Evolutionary conservation across 2,888 invertebrate genomes (phyloP).

Genomic region (Drosophila colorata): DNA sequence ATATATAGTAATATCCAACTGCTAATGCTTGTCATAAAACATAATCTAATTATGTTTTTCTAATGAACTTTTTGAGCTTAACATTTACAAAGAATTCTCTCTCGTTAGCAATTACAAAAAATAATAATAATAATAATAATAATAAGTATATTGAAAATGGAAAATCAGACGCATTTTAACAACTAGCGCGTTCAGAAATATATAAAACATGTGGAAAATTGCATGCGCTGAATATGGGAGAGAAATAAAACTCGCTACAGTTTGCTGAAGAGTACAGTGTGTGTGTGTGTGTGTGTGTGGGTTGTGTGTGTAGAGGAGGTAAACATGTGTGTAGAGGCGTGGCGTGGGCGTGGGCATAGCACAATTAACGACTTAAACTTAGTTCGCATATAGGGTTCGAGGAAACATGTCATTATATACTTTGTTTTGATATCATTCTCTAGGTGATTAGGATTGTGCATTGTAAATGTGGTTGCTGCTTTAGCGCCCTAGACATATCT

Average conservation of each 20-base stretch:
- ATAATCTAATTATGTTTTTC: slow-evolving; percentile 78
- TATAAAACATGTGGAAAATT: slow-evolving; percentile 33
- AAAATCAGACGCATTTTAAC: slow-evolving; percentile 44
- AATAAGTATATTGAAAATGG: slow-evolving; percentile 45
- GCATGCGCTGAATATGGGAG: slow-evolving; percentile 13
- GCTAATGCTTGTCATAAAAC: slow-evolving; percentile 74
- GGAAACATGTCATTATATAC: slow-evolving; percentile 53
- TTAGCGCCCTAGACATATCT: slow-evolving; percentile 36
- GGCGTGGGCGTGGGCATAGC: slow-evolving; percentile 22
- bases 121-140: slow-evolving; percentile 51
- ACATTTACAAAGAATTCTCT: slow-evolving; percentile 77
- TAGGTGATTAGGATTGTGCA: slow-evolving; percentile 76
- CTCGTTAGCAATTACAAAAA: slow-evolving; percentile 60
- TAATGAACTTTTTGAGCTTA: slow-evolving; percentile 80
- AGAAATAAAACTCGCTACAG: slow-evolving; percentile 27
- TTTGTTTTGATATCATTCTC: slow-evolving; percentile 63
- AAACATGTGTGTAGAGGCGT: slow-evolving; percentile 50
- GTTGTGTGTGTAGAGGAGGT: slow-evolving; percentile 21
- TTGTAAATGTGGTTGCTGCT: slow-evolving; percentile 68
- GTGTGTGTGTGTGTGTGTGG: slow-evolving; percentile 8
- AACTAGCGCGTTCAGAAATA: slow-evolving; percentile 46
- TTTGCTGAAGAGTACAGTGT: slow-evolving; percentile 31
- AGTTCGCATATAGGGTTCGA: slow-evolving; percentile 40
- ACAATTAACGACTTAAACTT: slow-evolving; percentile 45
- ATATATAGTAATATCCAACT: slow-evolving; percentile 66